Evolutionary conservation across 2,888 invertebrate species (phyloP), one percentile per base, ranked within the genome.

Genomic region (Hipparchia sbordonii): DNA sequence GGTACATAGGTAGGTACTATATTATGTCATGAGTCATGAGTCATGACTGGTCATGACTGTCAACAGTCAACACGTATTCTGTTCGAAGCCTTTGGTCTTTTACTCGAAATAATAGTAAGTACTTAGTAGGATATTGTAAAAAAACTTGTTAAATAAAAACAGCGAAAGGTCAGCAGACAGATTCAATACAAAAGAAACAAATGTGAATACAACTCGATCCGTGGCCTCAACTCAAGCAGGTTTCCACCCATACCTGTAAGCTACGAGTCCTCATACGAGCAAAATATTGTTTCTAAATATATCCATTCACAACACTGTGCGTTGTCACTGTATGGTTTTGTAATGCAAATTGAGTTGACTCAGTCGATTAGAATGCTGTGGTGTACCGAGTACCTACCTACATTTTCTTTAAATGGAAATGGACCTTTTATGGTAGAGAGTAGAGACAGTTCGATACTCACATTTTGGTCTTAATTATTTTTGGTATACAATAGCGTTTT

Each of bases 261-360:
- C 12, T 12, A 33, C 65, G 6, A 12, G 23, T 65, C n/a, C 8
- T 13, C n/a, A 46, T 51, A 52, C 6, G 52, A 33, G 33, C 23
- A 52, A 51, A 13, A 45, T 60, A 57, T 59, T 62, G 70, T 70
- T 33, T 72, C 65, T 56, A 72, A 70, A 61, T 68, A 68, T 67
- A 72, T 73, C 69, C 73, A 74, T 76, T 77, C 74, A 78, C 67
- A 70, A 59, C 51, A 60, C 65, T 23, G 59, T 45, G 13, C 67
- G 39, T 59, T 71, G 70, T 52, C 66, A 68, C 72, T 69, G 67
- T 71, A 68, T 73, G 71, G 71, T 74, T 74, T 67, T 73, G 67
- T 75, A 74, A 77, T 77, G 72, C 71, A 76, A 78, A 78, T 78
- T 67, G 51, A 52, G 61, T 66, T 79, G 79, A 79, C 59, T 79